Evolutionary conservation across 2,888 invertebrate species (phyloP).

Genomic region (Sesia apiformis): DNA sequence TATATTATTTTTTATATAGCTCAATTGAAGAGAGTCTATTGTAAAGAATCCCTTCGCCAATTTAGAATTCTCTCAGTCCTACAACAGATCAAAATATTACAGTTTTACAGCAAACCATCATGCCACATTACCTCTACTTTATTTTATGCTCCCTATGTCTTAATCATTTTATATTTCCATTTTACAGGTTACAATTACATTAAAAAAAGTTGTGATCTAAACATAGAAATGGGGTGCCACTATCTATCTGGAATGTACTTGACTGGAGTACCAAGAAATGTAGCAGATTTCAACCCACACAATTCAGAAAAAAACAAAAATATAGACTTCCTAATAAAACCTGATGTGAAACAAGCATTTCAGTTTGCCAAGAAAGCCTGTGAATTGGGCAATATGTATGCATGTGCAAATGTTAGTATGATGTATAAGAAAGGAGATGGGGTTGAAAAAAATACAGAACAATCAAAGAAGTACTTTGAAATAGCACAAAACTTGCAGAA

Average conservation of each 20-base stretch:
- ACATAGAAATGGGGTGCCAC: constrained; percentile 83
- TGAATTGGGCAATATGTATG: constrained; percentile 87
- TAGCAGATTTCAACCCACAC: constrained; percentile 56
- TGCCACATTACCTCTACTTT: no score
- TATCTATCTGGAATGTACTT: constrained; percentile 87
- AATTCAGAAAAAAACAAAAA: constrained; percentile 49
- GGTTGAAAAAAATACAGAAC: constrained; percentile 79
- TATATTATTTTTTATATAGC: not conserved
- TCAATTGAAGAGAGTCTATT: not conserved
- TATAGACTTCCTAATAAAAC: constrained; percentile 71
- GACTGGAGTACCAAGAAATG: constrained; percentile 78
- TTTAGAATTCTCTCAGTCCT: no score
- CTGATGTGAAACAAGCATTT: constrained; percentile 86
- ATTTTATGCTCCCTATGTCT: not conserved
- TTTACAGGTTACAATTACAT: constrained; percentile 73
- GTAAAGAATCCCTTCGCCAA: no score
- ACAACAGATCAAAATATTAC: no score
- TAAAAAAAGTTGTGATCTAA: constrained; percentile 74
- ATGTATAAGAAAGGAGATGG: constrained; percentile 92
- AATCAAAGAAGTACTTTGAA: constrained; percentile 82
- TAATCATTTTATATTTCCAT: not conserved
- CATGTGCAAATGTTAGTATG: constrained; percentile 92
- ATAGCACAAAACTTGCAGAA: constrained; percentile 82
- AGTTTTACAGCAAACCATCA: no score
- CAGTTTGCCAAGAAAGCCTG: constrained; percentile 86